phyloP scores from a whole-genome alignment of 1,140 invertebrate genomes.

The Chironomus striatipennis region DNA sequence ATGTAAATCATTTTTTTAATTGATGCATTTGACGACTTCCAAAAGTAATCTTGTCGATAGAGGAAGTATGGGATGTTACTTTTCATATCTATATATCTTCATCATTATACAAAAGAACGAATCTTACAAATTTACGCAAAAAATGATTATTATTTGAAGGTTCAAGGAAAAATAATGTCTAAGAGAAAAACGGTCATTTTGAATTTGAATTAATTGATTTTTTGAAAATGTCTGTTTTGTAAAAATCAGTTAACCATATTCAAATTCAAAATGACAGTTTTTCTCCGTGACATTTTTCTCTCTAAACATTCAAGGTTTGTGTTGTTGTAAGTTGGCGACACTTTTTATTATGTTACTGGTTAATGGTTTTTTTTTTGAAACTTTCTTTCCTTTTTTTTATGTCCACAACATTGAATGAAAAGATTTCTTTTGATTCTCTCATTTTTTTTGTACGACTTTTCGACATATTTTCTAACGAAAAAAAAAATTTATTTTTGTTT shows the following conservation, averaged over 20 bases:
- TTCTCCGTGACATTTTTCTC: too few species aligned
- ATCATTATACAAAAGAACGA: constrained; percentile 4
- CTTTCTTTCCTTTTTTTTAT: background rate
- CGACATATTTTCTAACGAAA: background rate
- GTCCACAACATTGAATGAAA: background rate
- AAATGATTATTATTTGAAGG: too few species aligned
- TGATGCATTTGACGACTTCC: background rate
- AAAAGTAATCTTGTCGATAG: background rate
- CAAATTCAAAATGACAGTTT: too few species aligned
- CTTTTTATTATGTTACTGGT: background rate
- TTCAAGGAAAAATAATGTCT: too few species aligned
- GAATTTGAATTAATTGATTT: too few species aligned
- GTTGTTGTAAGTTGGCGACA: constrained; percentile 10
- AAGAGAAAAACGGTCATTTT: too few species aligned
- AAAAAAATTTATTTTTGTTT: background rate
- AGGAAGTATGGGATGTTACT: background rate
- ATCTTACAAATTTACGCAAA: background rate
- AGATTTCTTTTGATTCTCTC: constrained; percentile 5
- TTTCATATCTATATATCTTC: background rate
- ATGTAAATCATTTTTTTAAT: background rate
- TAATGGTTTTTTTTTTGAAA: background rate
- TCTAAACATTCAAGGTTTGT: too few species aligned
- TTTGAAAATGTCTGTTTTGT: too few species aligned
- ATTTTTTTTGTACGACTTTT: background rate
- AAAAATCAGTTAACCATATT: too few species aligned